Evolutionary conservation across 30 jellyfish, hydroid and myxozoan genomes (phyloP).

Genomic region (Cassiopea xamachana): DNA sequence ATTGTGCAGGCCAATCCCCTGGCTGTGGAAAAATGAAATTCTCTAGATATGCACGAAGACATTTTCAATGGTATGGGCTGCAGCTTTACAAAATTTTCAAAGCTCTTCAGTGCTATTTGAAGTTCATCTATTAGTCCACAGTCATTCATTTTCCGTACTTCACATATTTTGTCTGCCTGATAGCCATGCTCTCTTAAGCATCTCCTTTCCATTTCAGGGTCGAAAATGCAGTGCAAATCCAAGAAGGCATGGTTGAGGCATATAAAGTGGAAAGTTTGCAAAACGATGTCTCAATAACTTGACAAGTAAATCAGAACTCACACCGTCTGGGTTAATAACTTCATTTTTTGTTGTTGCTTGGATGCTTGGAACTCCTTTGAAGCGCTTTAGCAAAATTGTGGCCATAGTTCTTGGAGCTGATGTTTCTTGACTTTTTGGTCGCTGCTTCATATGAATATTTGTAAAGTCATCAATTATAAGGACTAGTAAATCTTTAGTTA

Average conservation of each 20-base stretch:
- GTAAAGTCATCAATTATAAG: conserved; percentile 39
- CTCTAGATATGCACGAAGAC: conserved; percentile 13
- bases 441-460: neutral
- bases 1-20: conserved; percentile 58
- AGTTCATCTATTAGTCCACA: conserved; percentile 44
- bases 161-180: neutral
- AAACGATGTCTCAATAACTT: neutral
- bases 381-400: conserved; percentile 21
- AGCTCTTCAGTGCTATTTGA: conserved; percentile 2
- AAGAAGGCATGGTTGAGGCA: conserved; percentile 32
- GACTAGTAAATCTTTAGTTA: conserved; percentile 10
- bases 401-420: conserved; percentile 50
- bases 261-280: neutral
- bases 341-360: neutral
- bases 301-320: neutral
- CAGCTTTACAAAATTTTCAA: conserved; percentile 20
- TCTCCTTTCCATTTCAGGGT: conserved; percentile 50
- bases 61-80: conserved; percentile 17
- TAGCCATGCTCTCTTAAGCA: neutral
- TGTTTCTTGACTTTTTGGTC: conserved; percentile 8
- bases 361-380: conserved; percentile 23
- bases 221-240: conserved; percentile 18
- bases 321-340: neutral
- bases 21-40: conserved; percentile 46
- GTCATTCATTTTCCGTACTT: conserved; percentile 22